Evolutionary conservation across 2,888 invertebrate genomes (phyloP).

Genomic region (Schrankia costaestrigalis): DNA sequence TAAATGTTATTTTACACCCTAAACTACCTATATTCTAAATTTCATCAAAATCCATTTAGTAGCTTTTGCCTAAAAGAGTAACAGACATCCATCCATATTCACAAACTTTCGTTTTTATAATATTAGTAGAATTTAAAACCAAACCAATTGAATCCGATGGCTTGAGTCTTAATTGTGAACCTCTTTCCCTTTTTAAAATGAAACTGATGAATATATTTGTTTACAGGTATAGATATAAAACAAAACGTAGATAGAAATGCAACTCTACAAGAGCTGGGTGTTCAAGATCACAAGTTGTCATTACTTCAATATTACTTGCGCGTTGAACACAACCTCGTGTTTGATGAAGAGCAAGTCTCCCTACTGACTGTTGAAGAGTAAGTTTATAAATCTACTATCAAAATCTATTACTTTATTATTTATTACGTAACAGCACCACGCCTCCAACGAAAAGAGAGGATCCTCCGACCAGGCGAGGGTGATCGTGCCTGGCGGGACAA

Average conservation of each 20-base stretch:
- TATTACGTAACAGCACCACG: neutral
- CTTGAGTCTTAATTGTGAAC: neutral
- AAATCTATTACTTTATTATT: too few relatives aligned
- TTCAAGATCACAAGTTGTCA: constrained; percentile 22
- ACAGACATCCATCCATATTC: too few relatives aligned
- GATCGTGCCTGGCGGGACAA: too few relatives aligned
- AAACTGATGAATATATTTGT: neutral
- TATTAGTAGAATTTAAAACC: too few relatives aligned
- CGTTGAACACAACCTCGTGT: constrained; percentile 5
- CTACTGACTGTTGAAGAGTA: constrained; percentile 2
- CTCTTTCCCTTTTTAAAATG: neutral
- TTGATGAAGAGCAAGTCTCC: constrained; percentile 10
- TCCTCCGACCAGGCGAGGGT: neutral
- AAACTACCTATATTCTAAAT: too few relatives aligned
- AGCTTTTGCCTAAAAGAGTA: too few relatives aligned
- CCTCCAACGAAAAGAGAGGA: neutral
- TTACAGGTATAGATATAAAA: constrained; percentile 19
- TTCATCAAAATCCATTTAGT: too few relatives aligned
- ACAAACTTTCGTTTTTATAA: too few relatives aligned
- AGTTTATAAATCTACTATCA: constrained; percentile 2
- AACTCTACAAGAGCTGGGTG: constrained; percentile 2
- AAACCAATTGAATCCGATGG: neutral
- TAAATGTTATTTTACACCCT: too few relatives aligned
- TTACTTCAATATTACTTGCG: neutral
- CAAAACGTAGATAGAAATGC: neutral